Conservation (phyloP, 2,797 vertebrate genomes). For the Limosa lapponica region DNA sequence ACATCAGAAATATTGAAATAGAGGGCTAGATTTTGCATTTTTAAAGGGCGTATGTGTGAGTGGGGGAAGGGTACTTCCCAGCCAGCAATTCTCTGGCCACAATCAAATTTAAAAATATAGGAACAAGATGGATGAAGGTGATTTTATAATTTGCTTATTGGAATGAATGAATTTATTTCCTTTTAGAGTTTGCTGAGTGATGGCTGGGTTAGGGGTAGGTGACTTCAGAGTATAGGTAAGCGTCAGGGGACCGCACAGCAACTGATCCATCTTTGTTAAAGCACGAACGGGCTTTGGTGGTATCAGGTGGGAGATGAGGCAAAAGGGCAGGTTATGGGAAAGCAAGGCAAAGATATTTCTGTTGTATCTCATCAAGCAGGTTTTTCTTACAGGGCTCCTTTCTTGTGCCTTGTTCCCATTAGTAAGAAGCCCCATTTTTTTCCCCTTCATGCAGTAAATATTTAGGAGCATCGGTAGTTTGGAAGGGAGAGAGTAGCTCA, state of each 20-base stretch:
- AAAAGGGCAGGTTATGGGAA: slow-evolving; percentile 2
- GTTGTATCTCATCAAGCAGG: not conserved
- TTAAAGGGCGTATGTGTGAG: slow-evolving; percentile 25
- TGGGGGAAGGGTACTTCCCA: slow-evolving; percentile 16
- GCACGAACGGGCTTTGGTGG: not conserved
- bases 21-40: slow-evolving; percentile 66
- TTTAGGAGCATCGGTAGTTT: not conserved
- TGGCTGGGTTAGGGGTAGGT: slow-evolving; percentile 9
- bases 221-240: slow-evolving; percentile 11
- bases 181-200: slow-evolving; percentile 3
- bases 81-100: slow-evolving; percentile 1
- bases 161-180: slow-evolving; percentile 20
- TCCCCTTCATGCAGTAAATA: not conserved
- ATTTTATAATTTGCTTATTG: slow-evolving; percentile 57
- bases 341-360: not conserved
- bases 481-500: not conserved
- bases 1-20: slow-evolving; percentile 73
- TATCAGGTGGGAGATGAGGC: slow-evolving; percentile 11
- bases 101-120: slow-evolving; percentile 49
- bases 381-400: not conserved
- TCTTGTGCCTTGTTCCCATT: not conserved
- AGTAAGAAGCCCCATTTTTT: not conserved
- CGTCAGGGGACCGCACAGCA: not conserved
- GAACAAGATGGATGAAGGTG: slow-evolving; percentile 52
- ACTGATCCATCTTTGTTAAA: slow-evolving; percentile 38